A percentile compares a stretch with the other conserved stretches of the same genome.
Conservation (phyloP, 2,113 vertebrate species). For the Myrmophylax atrothorax region DNA sequence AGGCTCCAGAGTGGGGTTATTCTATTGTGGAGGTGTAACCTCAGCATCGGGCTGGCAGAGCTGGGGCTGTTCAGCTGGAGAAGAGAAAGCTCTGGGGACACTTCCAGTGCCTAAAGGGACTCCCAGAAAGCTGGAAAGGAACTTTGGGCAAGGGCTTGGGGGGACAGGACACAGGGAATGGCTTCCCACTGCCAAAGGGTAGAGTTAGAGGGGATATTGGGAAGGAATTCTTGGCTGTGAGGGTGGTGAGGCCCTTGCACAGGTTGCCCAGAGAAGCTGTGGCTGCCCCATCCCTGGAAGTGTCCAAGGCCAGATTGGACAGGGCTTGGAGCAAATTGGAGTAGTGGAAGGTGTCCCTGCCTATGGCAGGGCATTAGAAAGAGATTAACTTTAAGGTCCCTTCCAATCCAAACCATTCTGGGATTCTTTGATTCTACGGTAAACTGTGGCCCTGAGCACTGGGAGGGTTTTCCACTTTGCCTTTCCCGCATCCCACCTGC, state of each 20-base stretch:
- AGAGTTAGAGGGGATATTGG: accelerated
- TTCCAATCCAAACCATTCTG: background rate
- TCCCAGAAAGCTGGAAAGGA: background rate
- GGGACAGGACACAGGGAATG: background rate
- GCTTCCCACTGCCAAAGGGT: background rate
- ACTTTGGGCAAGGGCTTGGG: accelerated
- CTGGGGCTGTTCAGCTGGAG: background rate
- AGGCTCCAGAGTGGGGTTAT: background rate
- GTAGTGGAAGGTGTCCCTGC: accelerated
- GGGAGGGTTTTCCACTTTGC: background rate
- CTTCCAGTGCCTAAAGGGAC: accelerated
- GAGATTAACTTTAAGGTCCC: accelerated
- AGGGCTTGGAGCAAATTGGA: accelerated
- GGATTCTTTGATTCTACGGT: background rate
- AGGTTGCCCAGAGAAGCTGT: background rate
- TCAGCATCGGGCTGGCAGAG: background rate
- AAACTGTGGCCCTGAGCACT: background rate
- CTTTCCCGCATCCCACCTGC: background rate
- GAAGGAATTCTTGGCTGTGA: accelerated
- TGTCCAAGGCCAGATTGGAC: accelerated
- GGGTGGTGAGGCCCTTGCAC: background rate
- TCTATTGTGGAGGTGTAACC: background rate
- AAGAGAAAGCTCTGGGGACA: background rate
- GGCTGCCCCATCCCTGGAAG: background rate
- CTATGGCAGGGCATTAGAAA: accelerated